Percentiles rank a stretch among this genome's conserved stretches.
These are phyloP conservation scores for Vandiemenella viatica DNA, from an alignment of 2,888 invertebrate species.

Conservation along the genomic window DNA sequence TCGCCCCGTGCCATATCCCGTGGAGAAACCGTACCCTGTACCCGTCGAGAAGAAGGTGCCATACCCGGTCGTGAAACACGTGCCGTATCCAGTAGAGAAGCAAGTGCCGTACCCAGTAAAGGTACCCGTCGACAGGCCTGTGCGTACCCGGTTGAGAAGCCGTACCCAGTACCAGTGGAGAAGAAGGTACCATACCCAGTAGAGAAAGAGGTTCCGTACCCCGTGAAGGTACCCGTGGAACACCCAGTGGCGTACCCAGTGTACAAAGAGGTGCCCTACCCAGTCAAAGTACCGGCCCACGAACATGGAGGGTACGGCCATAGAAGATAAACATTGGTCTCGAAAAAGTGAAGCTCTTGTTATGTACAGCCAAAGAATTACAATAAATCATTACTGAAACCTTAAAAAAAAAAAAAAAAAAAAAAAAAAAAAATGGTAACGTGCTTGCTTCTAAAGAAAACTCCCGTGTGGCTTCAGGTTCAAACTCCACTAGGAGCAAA, in stretches of 20 bases:
- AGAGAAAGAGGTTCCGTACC: slow-evolving; percentile 6
- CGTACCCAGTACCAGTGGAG: slow-evolving; percentile 36
- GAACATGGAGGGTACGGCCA: slow-evolving; percentile 38
- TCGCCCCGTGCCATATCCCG: slow-evolving; percentile 35
- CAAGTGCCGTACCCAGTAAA: slow-evolving; percentile 51
- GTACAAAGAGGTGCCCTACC: slow-evolving; percentile 40
- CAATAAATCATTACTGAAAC: too few species aligned
- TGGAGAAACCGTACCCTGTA: slow-evolving; percentile 22
- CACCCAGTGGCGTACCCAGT: slow-evolving; percentile 33
- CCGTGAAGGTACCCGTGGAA: slow-evolving; percentile 19
- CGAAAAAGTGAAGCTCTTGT: too few species aligned
- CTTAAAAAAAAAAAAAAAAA: too few species aligned
- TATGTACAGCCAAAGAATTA: too few species aligned
- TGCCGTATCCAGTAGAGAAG: slow-evolving; percentile 48
- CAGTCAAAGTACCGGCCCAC: slow-evolving; percentile 49
- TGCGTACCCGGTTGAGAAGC: slow-evolving; percentile 26
- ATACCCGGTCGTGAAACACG: slow-evolving; percentile 44
- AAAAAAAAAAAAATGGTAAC: too few species aligned
- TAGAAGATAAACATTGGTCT: too few species aligned
- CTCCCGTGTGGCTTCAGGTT: too few species aligned
- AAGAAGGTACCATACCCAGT: slow-evolving; percentile 22
- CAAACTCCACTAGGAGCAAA: too few species aligned
- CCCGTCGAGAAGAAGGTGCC: slow-evolving; percentile 33
- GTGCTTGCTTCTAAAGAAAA: too few species aligned
- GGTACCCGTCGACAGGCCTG: slow-evolving; percentile 32